Conservation (phyloP, 1,140 invertebrate genomes). For the Sinonovacula constricta region DNA sequence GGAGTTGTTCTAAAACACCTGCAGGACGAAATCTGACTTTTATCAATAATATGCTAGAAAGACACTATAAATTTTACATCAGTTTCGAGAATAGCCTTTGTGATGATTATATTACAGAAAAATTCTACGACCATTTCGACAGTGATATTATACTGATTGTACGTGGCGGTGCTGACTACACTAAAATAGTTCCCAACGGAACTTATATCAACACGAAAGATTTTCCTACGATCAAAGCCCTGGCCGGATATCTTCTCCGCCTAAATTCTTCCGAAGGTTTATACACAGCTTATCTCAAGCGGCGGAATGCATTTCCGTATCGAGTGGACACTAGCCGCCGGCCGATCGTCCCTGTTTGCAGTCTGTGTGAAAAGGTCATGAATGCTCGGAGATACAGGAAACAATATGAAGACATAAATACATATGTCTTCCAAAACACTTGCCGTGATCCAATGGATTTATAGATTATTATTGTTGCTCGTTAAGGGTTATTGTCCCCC, state of each 20-base stretch:
- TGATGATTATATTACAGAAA: constrained; percentile 96
- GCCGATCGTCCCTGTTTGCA: background rate
- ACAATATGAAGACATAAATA: constrained; percentile 2
- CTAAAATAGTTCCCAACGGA: background rate
- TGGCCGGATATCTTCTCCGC: constrained; percentile 3
- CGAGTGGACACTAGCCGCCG: too few relatives aligned
- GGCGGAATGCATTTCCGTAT: background rate
- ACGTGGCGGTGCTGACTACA: constrained; percentile 22
- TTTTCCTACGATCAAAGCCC: constrained; percentile 11
- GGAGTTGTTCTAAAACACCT: too few relatives aligned
- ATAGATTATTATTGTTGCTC: too few relatives aligned
- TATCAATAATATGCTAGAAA: background rate
- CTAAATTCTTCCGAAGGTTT: background rate
- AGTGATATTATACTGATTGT: constrained; percentile 29
- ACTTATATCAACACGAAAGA: constrained; percentile 16
- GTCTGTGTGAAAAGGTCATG: constrained; percentile 10
- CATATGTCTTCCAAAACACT: too few relatives aligned
- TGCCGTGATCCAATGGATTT: too few relatives aligned
- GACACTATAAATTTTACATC: constrained; percentile 70
- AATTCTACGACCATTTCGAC: constrained; percentile 85
- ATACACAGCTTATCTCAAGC: background rate
- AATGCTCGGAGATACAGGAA: background rate
- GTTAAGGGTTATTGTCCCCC: too few relatives aligned
- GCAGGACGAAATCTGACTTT: too few relatives aligned
- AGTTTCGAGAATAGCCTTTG: constrained; percentile 92